These are phyloP conservation scores for Hippoglossus stenolepis DNA, from an alignment of 2,113 vertebrate genomes.

Conservation along the genomic window DNA sequence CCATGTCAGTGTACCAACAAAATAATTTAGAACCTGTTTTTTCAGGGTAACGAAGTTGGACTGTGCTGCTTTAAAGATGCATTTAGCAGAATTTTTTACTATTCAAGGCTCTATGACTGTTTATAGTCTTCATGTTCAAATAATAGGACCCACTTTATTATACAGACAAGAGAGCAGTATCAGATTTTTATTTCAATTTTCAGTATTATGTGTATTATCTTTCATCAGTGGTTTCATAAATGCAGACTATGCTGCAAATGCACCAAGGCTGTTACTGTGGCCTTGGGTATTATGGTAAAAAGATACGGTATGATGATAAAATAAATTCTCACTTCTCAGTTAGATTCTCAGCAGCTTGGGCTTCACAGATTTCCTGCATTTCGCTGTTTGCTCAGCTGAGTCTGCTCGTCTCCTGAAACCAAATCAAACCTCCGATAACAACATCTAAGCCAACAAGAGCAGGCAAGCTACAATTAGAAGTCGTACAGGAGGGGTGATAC, in stretches of 20 bases:
- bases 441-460: slow-evolving; percentile 34
- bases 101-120: no score
- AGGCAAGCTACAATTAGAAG: slow-evolving; percentile 45
- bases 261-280: not conserved
- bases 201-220: no score
- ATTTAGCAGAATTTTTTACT: no score
- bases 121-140: no score
- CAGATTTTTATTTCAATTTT: not conserved
- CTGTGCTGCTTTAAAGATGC: no score
- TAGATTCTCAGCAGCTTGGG: slow-evolving; percentile 1
- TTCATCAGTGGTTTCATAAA: not conserved
- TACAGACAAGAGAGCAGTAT: not conserved
- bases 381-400: slow-evolving; percentile 42
- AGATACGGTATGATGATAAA: not conserved
- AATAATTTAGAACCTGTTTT: no score
- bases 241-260: not conserved
- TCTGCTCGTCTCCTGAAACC: slow-evolving; percentile 54
- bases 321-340: slow-evolving; percentile 4
- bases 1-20: not conserved
- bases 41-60: no score
- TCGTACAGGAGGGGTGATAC: slow-evolving; percentile 16
- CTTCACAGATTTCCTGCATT: slow-evolving; percentile 28
- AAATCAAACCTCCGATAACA: slow-evolving; percentile 44
- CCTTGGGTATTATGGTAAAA: slow-evolving; percentile 18
- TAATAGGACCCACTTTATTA: not conserved